Percentiles rank a stretch among this genome's conserved stretches.
These are phyloP conservation scores for Picus viridis DNA, from an alignment of 2,797 vertebrate genomes.

Conservation along the genomic window DNA sequence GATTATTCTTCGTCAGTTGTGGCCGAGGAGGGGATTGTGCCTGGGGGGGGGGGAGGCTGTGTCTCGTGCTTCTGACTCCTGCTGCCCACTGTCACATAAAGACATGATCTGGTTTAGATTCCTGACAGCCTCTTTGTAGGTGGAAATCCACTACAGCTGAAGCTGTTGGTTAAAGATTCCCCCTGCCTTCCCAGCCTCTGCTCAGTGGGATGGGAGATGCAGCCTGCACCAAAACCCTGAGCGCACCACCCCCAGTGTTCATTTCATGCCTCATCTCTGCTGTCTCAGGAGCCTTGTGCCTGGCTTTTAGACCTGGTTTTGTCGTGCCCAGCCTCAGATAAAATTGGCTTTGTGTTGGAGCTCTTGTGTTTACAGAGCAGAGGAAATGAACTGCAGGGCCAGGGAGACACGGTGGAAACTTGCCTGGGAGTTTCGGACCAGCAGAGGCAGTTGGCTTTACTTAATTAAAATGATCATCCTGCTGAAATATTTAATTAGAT, in stretches of 20 bases:
- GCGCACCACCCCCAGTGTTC: not conserved
- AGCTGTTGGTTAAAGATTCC: not conserved
- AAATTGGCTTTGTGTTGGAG: not conserved
- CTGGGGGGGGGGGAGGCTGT: not conserved
- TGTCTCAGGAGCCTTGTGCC: not conserved
- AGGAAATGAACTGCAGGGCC: not conserved
- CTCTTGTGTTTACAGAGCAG: not conserved
- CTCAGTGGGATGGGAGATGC: not conserved
- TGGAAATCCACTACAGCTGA: not conserved
- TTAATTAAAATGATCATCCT: conserved; percentile 33
- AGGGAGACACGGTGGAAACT: not conserved
- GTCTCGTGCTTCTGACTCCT: not conserved
- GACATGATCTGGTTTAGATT: not conserved
- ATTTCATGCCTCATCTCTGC: not conserved
- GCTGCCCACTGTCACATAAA: not conserved
- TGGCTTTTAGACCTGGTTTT: not conserved
- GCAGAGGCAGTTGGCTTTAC: conserved; percentile 38
- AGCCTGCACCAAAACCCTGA: not conserved
- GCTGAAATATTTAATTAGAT: conserved; percentile 56
- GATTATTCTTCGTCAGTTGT: not conserved
- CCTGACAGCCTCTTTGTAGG: not conserved
- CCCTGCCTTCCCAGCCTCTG: not conserved
- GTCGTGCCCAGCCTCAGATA: not conserved
- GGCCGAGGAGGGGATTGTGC: not conserved
- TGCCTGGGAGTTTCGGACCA: conserved; percentile 21